Conservation (phyloP, 2,797 vertebrate genomes). For the Pseudomugil gertrudae region DNA sequence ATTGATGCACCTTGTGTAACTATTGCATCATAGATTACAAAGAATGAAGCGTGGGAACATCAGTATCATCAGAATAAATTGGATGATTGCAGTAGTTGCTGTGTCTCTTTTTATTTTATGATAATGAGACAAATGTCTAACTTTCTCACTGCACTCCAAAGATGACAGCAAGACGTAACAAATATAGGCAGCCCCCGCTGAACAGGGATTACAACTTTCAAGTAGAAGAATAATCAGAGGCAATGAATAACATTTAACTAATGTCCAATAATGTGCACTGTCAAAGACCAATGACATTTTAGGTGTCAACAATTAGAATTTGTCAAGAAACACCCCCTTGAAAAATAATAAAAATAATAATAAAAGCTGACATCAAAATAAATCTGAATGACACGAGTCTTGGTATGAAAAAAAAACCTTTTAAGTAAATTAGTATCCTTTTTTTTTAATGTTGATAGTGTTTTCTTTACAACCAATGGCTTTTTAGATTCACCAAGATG, state of each 20-base stretch:
- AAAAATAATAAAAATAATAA: too few relatives aligned
- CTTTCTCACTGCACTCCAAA: slow-evolving; percentile 37
- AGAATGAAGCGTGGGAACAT: slow-evolving; percentile 63
- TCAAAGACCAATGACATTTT: slow-evolving; percentile 26
- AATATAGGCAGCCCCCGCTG: slow-evolving; percentile 38
- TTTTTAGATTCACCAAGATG: too few relatives aligned
- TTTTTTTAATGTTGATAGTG: too few relatives aligned
- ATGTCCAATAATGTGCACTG: slow-evolving; percentile 19
- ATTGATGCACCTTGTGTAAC: slow-evolving; percentile 73
- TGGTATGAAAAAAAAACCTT: too few relatives aligned
- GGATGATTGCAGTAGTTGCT: slow-evolving; percentile 76
- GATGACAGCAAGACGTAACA: slow-evolving; percentile 65
- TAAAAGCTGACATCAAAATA: too few relatives aligned
- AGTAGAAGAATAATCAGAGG: slow-evolving; percentile 46
- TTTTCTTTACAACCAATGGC: too few relatives aligned
- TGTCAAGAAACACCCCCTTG: too few relatives aligned
- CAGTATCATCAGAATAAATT: slow-evolving; percentile 69
- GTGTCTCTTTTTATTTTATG: slow-evolving; percentile 59
- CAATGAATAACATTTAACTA: slow-evolving; percentile 32
- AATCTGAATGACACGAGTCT: too few relatives aligned
- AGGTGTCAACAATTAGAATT: neutral
- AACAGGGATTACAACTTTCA: slow-evolving; percentile 24
- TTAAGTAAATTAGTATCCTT: too few relatives aligned
- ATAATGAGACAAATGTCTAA: slow-evolving; percentile 56
- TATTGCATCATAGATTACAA: slow-evolving; percentile 77